Evolutionary conservation across 2,797 vertebrate species (phyloP).

Genomic region (Coreius guichenoti): DNA sequence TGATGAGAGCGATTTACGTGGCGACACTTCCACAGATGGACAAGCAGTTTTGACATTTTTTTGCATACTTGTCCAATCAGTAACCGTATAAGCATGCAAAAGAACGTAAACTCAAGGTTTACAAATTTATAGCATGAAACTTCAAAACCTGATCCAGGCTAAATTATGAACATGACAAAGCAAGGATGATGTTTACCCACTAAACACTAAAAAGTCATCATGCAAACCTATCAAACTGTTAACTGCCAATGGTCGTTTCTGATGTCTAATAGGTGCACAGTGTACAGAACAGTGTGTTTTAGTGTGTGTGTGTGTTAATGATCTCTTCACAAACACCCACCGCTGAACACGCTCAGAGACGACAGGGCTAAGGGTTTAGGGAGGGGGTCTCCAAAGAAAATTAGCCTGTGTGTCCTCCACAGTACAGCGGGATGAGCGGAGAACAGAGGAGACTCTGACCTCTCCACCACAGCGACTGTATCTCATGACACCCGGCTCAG

Average conservation of each 20-base stretch:
- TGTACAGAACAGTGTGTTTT: not conserved
- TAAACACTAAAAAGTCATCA: too few relatives aligned
- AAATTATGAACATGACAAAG: too few relatives aligned
- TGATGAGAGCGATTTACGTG: not conserved
- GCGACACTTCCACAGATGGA: not conserved
- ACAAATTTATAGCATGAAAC: too few relatives aligned
- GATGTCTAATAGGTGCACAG: not conserved
- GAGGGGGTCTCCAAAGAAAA: slow-evolving; percentile 23
- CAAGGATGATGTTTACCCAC: too few relatives aligned
- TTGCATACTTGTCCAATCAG: not conserved
- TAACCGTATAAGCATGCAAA: too few relatives aligned
- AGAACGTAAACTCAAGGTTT: not conserved
- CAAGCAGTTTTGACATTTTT: not conserved
- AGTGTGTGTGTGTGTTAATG: slow-evolving; percentile 39
- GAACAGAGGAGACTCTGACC: not conserved
- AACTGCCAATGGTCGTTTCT: not conserved
- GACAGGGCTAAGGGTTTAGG: slow-evolving; percentile 1
- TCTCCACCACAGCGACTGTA: not conserved
- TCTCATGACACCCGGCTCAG: slow-evolving; percentile 6
- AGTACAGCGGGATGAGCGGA: not conserved
- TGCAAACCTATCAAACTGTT: too few relatives aligned
- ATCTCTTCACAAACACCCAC: slow-evolving; percentile 17
- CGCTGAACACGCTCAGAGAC: slow-evolving; percentile 18
- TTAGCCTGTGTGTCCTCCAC: slow-evolving; percentile 24
- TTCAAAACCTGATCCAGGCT: too few relatives aligned